Conservation (phyloP, 1,140 invertebrate genomes). For the Wasmannia auropunctata region DNA sequence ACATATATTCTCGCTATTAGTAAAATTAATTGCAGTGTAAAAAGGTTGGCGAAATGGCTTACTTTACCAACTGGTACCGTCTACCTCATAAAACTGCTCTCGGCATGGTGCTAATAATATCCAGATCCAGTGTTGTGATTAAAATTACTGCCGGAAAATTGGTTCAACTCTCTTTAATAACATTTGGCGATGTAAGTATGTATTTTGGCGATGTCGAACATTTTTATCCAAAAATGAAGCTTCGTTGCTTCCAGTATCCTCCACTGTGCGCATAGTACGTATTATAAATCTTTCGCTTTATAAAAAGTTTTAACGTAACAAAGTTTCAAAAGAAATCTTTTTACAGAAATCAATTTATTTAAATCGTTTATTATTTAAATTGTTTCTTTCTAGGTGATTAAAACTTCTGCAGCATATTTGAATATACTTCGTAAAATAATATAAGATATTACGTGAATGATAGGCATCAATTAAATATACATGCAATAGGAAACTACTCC, state of each 20-base stretch:
- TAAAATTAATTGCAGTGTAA: constrained; percentile 59
- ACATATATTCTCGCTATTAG: background rate
- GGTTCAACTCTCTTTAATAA: constrained; percentile 58
- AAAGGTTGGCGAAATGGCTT: constrained; percentile 63
- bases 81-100: constrained; percentile 61
- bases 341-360: background rate
- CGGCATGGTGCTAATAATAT: constrained; percentile 65
- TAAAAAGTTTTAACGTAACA: background rate
- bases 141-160: constrained; percentile 72
- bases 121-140: constrained; percentile 59
- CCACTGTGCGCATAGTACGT: background rate
- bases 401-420: constrained; percentile 41
- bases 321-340: background rate
- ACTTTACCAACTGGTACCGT: constrained; percentile 68
- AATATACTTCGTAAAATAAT: constrained; percentile 43
- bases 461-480: background rate
- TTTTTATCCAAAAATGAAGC: background rate
- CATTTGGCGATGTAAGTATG: constrained; percentile 70
- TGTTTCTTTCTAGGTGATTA: constrained; percentile 34
- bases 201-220: background rate
- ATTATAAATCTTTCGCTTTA: background rate
- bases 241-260: background rate
- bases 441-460: constrained; percentile 19
- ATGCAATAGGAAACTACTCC: background rate
- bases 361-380: too few species aligned